A percentile compares a stretch with the other conserved stretches of the same genome.
phyloP scores from a whole-genome alignment of 2,113 vertebrate species.

The Spea bombifrons region DNA sequence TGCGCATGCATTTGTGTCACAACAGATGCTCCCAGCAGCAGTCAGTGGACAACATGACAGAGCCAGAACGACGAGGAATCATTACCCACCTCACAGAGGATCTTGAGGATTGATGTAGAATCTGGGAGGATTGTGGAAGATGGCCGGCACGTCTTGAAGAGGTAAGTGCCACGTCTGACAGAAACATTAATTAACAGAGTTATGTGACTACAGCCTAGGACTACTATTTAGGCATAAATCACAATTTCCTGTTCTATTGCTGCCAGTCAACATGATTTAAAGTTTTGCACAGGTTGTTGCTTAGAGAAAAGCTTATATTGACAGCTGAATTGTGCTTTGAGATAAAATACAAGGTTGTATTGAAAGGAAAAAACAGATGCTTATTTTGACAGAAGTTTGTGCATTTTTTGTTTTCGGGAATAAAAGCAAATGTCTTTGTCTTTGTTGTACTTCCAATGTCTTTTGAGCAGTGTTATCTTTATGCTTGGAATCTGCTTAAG shows the following conservation, averaged over 20 bases:
- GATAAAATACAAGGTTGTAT: constrained; percentile 17
- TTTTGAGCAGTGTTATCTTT: constrained; percentile 7
- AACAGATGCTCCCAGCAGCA: too few relatives aligned
- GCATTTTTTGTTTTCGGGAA: constrained; percentile 11
- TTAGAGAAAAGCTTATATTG: background rate
- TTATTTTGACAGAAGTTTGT: constrained; percentile 25
- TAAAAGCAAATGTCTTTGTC: constrained; percentile 11
- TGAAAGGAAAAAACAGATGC: constrained; percentile 22
- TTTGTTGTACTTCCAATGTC: constrained; percentile 12
- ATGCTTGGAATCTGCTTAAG: constrained; percentile 18
- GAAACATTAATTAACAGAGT: constrained; percentile 10
- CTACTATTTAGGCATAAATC: constrained; percentile 15
- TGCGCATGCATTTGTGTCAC: too few relatives aligned
- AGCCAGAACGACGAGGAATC: too few relatives aligned
- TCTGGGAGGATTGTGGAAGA: too few relatives aligned
- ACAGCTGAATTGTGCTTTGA: constrained; percentile 17
- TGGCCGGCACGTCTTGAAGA: too few relatives aligned
- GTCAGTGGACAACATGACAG: too few relatives aligned
- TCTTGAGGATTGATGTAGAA: too few relatives aligned
- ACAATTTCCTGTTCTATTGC: background rate
- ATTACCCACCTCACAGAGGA: too few relatives aligned
- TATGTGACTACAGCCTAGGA: constrained; percentile 1
- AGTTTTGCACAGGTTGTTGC: background rate
- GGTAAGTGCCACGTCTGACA: background rate
- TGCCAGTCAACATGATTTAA: background rate